A percentile compares a stretch with the other conserved stretches of the same genome.
These are phyloP conservation scores for Acrossocheilus wenchowensis DNA, from an alignment of 2,797 vertebrate genomes.

Conservation along the genomic window DNA sequence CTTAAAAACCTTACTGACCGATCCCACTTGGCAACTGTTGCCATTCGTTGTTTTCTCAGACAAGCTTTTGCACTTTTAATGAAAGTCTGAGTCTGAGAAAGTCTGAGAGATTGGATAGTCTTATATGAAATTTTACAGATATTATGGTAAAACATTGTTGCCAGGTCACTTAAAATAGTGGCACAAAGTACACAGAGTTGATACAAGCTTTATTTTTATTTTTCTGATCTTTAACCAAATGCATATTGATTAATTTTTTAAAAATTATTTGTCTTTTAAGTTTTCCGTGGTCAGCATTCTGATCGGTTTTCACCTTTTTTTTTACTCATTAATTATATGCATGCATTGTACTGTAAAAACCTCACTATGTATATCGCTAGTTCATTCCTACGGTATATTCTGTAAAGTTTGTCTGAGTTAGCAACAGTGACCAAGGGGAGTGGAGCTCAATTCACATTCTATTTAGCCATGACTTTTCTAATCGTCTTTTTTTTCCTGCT, in stretches of 20 bases:
- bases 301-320: not conserved
- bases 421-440: conserved; percentile 2
- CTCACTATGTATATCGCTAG: not conserved
- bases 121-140: not conserved
- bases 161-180: not conserved
- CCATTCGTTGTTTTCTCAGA: not conserved
- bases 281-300: not conserved
- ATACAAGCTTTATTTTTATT: not conserved
- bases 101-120: not conserved
- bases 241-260: not conserved
- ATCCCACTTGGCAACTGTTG: conserved; percentile 18
- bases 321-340: not conserved
- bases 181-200: not conserved
- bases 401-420: not conserved
- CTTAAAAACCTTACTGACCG: not conserved
- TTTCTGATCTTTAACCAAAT: not conserved
- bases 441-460: not conserved
- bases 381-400: not conserved
- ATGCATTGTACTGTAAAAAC: conserved; percentile 1
- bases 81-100: not conserved
- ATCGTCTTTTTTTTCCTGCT: not conserved
- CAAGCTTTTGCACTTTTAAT: conserved; percentile 2
- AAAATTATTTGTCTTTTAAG: not conserved
- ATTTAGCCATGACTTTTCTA: not conserved
- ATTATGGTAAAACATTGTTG: not conserved